Conservation (phyloP, 2,888 invertebrate genomes). For the Drosophila pullipes region DNA sequence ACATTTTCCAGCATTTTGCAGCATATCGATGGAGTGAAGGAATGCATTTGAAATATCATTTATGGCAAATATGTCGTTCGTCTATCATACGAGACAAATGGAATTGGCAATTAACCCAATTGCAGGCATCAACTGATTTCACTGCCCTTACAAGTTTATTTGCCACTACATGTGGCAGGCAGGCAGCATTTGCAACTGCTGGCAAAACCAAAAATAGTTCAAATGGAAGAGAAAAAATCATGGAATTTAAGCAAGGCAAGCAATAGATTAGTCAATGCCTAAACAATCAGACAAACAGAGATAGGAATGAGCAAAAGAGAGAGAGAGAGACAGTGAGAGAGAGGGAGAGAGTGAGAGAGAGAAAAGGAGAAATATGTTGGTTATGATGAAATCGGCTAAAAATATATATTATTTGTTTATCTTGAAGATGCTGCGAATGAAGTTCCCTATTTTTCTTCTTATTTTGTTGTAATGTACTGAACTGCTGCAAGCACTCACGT, state of each 20-base stretch:
- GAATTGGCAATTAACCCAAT: constrained; percentile 19
- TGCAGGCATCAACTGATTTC: constrained; percentile 1
- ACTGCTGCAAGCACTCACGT: not conserved
- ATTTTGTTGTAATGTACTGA: constrained; percentile 1
- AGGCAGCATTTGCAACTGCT: constrained; percentile 3
- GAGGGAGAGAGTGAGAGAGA: not conserved
- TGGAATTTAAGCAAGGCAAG: not conserved
- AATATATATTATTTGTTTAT: constrained; percentile 61
- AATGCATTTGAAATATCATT: not conserved
- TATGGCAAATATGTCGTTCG: no score
- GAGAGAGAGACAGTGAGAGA: not conserved
- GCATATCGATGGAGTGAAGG: not conserved
- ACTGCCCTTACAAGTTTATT: not conserved
- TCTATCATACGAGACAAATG: not conserved
- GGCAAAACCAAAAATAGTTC: constrained; percentile 15
- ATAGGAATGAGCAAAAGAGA: not conserved
- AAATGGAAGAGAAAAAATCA: constrained; percentile 18
- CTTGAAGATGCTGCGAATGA: constrained; percentile 13
- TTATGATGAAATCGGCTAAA: constrained; percentile 56
- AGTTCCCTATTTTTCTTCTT: not conserved
- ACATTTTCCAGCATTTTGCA: not conserved
- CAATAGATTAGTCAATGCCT: not conserved
- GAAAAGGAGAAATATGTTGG: constrained; percentile 8
- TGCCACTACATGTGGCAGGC: not conserved
- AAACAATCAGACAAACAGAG: not conserved